phyloP scores from a whole-genome alignment of 2,113 vertebrate species.

The mouse (Mus musculus) region DNA sequence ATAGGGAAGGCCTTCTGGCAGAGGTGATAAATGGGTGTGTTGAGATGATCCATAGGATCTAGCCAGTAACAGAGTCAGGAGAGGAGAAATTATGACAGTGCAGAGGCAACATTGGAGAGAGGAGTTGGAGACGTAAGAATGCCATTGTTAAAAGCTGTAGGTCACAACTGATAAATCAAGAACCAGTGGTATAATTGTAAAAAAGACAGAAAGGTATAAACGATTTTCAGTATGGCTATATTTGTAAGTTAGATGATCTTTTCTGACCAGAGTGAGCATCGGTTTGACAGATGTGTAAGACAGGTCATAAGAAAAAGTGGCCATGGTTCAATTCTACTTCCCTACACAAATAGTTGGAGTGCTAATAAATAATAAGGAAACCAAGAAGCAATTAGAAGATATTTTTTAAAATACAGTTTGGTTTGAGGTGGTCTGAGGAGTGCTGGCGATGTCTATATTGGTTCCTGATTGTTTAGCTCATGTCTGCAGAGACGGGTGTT shows the following conservation, averaged over 20 bases:
- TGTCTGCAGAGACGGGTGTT: not conserved
- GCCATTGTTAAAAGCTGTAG: not conserved
- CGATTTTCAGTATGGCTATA: not conserved
- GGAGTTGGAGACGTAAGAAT: too few species aligned
- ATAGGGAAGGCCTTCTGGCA: not conserved
- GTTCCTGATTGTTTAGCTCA: not conserved
- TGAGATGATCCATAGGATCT: not conserved
- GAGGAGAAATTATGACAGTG: not conserved
- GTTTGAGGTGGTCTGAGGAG: too few species aligned
- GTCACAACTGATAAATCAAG: not conserved
- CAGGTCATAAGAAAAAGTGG: not conserved
- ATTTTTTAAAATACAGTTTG: not conserved
- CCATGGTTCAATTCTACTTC: not conserved
- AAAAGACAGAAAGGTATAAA: not conserved
- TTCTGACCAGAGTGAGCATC: not conserved
- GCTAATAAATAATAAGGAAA: not conserved
- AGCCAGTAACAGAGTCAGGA: not conserved
- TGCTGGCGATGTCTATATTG: not conserved
- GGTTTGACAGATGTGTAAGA: not conserved
- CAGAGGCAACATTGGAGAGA: fast-evolving
- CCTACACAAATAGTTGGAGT: not conserved
- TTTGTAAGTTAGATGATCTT: not conserved
- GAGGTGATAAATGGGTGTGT: not conserved
- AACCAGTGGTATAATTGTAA: not conserved
- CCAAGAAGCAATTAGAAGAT: not conserved